phyloP scores from a whole-genome alignment of 2,888 invertebrate genomes.

The Drosophila peninsularis region DNA sequence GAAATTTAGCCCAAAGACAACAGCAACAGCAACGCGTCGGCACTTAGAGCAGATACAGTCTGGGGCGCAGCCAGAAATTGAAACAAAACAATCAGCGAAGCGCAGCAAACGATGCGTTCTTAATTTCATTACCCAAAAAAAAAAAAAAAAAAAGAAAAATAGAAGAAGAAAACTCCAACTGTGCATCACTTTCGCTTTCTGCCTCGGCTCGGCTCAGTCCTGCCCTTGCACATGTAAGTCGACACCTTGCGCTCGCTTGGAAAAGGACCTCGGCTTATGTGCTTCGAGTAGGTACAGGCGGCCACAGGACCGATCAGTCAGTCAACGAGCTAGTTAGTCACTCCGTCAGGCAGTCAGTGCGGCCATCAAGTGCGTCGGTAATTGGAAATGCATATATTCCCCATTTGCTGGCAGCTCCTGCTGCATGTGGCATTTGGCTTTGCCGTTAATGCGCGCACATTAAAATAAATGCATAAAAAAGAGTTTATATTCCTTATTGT shows the following conservation, averaged over 20 bases:
- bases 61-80: slow-evolving; percentile 73
- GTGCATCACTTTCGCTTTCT: slow-evolving; percentile 65
- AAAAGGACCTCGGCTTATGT: slow-evolving; percentile 1
- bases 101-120: slow-evolving; percentile 78
- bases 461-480: slow-evolving; percentile 53
- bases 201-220: slow-evolving; percentile 4
- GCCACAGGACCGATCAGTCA: slow-evolving; percentile 17
- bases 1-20: slow-evolving; percentile 42
- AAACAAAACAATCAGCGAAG: slow-evolving; percentile 80
- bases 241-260: slow-evolving; percentile 62
- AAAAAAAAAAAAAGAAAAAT: background rate
- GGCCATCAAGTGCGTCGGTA: background rate
- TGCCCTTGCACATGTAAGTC: slow-evolving; percentile 64
- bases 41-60: slow-evolving; percentile 48
- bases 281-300: slow-evolving; percentile 19
- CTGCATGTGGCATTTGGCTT: slow-evolving; percentile 13
- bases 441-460: slow-evolving; percentile 30
- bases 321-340: slow-evolving; percentile 20
- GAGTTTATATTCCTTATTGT: slow-evolving; percentile 25
- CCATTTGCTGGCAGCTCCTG: slow-evolving; percentile 15
- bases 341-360: slow-evolving; percentile 17
- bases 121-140: slow-evolving; percentile 76
- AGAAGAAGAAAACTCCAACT: slow-evolving; percentile 53
- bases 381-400: background rate
- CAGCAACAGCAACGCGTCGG: slow-evolving; percentile 19